Base-by-base conservation (phyloP, 2,888 invertebrate genomes). In the Cephonodes hylas region DNA sequence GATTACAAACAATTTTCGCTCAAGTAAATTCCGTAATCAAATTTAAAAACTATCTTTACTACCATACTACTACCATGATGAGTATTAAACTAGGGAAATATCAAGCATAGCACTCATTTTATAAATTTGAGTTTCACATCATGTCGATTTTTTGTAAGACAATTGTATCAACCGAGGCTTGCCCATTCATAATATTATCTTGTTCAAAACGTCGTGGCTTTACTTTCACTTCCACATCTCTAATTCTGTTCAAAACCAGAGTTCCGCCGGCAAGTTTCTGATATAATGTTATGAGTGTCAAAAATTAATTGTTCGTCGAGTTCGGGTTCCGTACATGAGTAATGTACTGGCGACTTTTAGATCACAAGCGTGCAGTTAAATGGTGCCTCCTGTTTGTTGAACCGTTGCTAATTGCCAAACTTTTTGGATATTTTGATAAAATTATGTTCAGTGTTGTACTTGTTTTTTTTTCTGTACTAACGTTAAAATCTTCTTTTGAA, bases 231-330 rank as follows among this genome's bases (percentile, higher is more conserved):
- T 60, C 60, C 46, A 60, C 22, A 22, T 20, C 10, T 60, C 42
- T 53, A 42, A 1, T n/a, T n/a, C n/a, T n/a, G 38, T 42, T 34
- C 10, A 27, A 22, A 56, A 20, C 23, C 13, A n/a, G 20, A 53
- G 60, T 60, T 20, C 42, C 53, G 46, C 58, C 58, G 58, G 8
- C 6, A 42, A 60, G 60, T 53, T 60, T 18, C 31, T 85, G 83
- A 86, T 83, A 81, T 84, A 84, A 76, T 73, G 81, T 84, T 80
- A 83, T 79, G 79, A 77, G 73, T 80, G 80, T 78, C 83, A 84
- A 84, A 85, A 87, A 88, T 85, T 83, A 84, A 83, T 81, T 73
- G 80, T 66, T 74, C 66, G 70, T 74, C 80, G 75, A n/a, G 45
- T 59, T 46, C 27, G n/a, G 13, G 34, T 38, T 42, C 46, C 73